These are phyloP conservation scores for Hemithea aestivaria DNA, from an alignment of 2,888 invertebrate genomes.

Conservation along the genomic window DNA sequence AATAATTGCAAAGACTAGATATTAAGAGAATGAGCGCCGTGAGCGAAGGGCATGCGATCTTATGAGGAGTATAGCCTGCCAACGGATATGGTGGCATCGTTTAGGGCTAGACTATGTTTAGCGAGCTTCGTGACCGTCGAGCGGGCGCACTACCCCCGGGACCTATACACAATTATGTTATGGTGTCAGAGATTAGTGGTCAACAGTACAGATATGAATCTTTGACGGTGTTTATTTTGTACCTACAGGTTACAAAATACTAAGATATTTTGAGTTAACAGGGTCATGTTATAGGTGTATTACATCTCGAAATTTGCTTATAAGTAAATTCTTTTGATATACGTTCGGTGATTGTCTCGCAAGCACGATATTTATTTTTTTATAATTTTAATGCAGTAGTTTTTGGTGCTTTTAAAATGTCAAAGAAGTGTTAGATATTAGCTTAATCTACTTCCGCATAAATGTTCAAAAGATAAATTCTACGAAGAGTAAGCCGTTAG, in stretches of 20 bases:
- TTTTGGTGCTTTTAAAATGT: constrained; percentile 9
- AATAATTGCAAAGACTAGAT: constrained; percentile 24
- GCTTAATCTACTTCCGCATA: too few species aligned
- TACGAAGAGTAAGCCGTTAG: too few species aligned
- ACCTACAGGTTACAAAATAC: constrained; percentile 26
- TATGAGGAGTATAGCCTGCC: constrained; percentile 53
- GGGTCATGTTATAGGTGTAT: too few species aligned
- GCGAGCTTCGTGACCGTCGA: constrained; percentile 67
- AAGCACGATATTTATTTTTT: too few species aligned
- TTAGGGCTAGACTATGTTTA: constrained; percentile 70
- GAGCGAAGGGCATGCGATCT: constrained; percentile 40
- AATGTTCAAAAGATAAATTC: too few species aligned
- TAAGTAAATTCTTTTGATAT: too few species aligned
- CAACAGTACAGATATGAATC: constrained; percentile 46
- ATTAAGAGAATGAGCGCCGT: constrained; percentile 8
- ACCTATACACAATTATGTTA: constrained; percentile 66
- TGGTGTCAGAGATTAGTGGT: constrained; percentile 62
- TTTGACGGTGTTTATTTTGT: constrained; percentile 48
- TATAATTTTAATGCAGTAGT: too few species aligned
- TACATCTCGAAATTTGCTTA: too few species aligned
- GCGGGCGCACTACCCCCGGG: constrained; percentile 57
- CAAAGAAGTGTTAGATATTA: too few species aligned
- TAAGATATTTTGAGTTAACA: too few species aligned
- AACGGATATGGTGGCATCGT: constrained; percentile 73
- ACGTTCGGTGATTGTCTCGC: too few species aligned